phyloP scores from a whole-genome alignment of 2,113 vertebrate genomes.

The Boleophthalmus pectinirostris region DNA sequence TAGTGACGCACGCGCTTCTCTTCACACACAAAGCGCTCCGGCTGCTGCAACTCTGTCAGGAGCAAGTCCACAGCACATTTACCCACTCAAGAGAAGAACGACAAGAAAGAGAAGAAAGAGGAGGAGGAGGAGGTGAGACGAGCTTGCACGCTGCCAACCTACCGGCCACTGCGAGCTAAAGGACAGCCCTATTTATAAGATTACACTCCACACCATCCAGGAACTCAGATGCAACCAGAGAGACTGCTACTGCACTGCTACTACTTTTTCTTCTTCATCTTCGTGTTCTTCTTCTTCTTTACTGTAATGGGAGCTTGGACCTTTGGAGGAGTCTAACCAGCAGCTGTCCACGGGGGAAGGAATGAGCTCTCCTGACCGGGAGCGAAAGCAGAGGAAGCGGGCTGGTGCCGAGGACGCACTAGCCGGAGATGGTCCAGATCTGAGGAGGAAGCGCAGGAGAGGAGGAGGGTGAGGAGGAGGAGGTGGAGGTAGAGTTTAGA shows the following conservation, averaged over 20 bases:
- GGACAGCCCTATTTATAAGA: conserved; percentile 7
- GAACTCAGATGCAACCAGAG: not conserved
- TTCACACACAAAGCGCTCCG: not conserved
- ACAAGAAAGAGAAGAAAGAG: too few species aligned
- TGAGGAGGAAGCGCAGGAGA: conserved; percentile 55
- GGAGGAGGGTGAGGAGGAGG: conserved; percentile 34
- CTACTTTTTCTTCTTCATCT: too few species aligned
- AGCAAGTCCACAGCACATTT: not conserved
- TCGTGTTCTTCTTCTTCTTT: not conserved
- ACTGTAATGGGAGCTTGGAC: conserved; percentile 14
- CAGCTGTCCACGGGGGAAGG: conserved; percentile 35
- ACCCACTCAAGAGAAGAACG: not conserved
- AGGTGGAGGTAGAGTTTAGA: conserved; percentile 57
- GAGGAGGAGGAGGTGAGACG: conserved; percentile 15
- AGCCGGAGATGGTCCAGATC: conserved; percentile 41
- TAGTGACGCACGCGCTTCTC: conserved; percentile 9
- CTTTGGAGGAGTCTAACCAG: conserved; percentile 38
- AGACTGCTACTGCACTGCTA: not conserved
- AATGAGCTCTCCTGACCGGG: conserved; percentile 57
- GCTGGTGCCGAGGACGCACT: conserved; percentile 37
- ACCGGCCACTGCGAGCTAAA: conserved; percentile 19
- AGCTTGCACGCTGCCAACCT: conserved; percentile 27
- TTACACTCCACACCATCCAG: conserved; percentile 6
- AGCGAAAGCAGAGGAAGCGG: conserved; percentile 47
- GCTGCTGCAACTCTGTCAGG: conserved; percentile 32